These are phyloP conservation scores for Callosobruchus maculatus DNA, from an alignment of 2,888 invertebrate species.

Conservation along the genomic window DNA sequence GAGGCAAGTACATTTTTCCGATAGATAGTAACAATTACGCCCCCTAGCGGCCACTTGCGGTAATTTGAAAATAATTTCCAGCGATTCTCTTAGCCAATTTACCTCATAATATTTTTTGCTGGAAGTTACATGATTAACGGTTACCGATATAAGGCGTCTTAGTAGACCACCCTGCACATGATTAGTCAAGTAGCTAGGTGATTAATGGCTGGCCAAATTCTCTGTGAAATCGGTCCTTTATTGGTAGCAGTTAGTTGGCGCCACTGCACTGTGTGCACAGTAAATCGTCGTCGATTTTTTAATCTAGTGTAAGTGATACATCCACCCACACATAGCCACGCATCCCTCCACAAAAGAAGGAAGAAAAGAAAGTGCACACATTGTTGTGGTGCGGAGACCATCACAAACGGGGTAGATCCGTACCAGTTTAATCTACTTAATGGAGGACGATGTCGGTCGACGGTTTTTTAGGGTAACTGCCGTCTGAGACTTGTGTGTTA, in stretches of 20 bases:
- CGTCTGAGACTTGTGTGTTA: neutral
- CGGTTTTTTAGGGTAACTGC: neutral
- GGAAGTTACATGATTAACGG: too few relatives aligned
- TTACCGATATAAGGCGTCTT: too few relatives aligned
- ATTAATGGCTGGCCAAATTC: too few relatives aligned
- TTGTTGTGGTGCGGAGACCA: conserved; percentile 37
- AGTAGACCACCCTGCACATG: too few relatives aligned
- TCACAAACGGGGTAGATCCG: conserved; percentile 36
- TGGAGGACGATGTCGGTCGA: conserved; percentile 24
- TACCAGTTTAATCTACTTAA: conserved; percentile 45
- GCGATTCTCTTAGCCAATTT: too few relatives aligned
- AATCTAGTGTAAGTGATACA: conserved; percentile 36
- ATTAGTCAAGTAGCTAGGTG: too few relatives aligned
- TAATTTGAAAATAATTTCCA: too few relatives aligned
- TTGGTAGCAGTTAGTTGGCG: neutral
- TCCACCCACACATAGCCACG: neutral
- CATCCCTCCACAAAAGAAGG: conserved; percentile 20
- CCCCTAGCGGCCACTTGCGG: too few relatives aligned
- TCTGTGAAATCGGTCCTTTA: too few relatives aligned
- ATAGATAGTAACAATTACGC: too few relatives aligned
- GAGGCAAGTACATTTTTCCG: too few relatives aligned
- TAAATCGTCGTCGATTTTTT: conserved; percentile 17
- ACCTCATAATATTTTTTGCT: too few relatives aligned
- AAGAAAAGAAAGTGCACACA: conserved; percentile 32
- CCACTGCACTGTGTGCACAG: neutral